Evolutionary conservation across 2,113 vertebrate genomes (phyloP).

Genomic region (Mus pahari): DNA sequence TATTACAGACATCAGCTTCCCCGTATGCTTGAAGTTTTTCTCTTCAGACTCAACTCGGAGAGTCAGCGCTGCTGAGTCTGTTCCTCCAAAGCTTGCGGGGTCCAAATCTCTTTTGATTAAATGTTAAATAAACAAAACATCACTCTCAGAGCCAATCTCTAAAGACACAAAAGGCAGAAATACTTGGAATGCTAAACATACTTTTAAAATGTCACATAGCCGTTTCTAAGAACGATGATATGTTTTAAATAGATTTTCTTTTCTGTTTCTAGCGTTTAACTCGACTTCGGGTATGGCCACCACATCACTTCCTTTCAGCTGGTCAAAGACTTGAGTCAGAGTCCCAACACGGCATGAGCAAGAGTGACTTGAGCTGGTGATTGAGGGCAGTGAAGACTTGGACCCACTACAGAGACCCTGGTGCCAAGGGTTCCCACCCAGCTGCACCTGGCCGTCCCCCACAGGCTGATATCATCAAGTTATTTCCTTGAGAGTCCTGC

Average conservation of each 20-base stretch:
- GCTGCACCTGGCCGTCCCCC: slow-evolving; percentile 65
- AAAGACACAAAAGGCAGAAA: slow-evolving; percentile 75
- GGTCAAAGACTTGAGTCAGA: slow-evolving; percentile 69
- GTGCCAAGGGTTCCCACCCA: slow-evolving; percentile 73
- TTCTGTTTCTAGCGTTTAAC: slow-evolving; percentile 60
- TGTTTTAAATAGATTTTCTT: slow-evolving; percentile 66
- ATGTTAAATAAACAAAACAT: slow-evolving; percentile 78
- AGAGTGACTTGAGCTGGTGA: slow-evolving; percentile 58
- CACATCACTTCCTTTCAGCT: slow-evolving; percentile 80
- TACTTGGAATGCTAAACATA: slow-evolving; percentile 72
- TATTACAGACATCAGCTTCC: slow-evolving; percentile 70
- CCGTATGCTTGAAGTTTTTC: slow-evolving; percentile 64
- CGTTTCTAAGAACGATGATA: slow-evolving; percentile 57
- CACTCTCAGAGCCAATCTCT: slow-evolving; percentile 64
- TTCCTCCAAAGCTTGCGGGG: slow-evolving; percentile 71
- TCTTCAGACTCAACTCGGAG: slow-evolving; percentile 71
- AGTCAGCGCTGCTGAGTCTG: slow-evolving; percentile 52
- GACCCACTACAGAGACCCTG: slow-evolving; percentile 50
- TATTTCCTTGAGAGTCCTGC: slow-evolving; percentile 69
- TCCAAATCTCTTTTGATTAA: slow-evolving; percentile 78
- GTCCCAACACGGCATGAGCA: slow-evolving; percentile 68
- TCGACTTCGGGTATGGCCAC: slow-evolving; percentile 65
- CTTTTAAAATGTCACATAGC: slow-evolving; percentile 60
- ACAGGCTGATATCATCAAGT: slow-evolving; percentile 53
- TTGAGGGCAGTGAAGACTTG: slow-evolving; percentile 40